Conservation (phyloP, 2,888 invertebrate genomes). For the Archips xylosteana region DNA sequence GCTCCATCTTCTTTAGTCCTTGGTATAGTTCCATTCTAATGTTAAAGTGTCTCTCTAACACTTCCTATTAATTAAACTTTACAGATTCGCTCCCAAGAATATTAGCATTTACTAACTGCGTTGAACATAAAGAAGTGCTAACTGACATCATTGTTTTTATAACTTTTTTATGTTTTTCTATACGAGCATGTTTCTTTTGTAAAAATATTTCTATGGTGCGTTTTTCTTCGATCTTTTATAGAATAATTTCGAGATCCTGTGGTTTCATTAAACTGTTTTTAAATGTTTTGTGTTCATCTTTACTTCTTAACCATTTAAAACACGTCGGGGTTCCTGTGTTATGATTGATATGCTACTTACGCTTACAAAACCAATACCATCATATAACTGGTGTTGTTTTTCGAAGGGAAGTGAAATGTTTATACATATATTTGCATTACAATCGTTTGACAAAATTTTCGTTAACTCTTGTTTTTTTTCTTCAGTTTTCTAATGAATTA, state of each 20-base stretch:
- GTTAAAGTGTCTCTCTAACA: slow-evolving; percentile 43
- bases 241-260: slow-evolving; percentile 1
- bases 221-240: slow-evolving; percentile 1
- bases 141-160: slow-evolving; percentile 18
- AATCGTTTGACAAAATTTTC: background rate
- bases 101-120: slow-evolving; percentile 75
- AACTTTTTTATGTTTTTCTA: slow-evolving; percentile 28
- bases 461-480: background rate
- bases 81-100: slow-evolving; percentile 83
- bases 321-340: background rate
- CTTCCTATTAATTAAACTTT: slow-evolving; percentile 51
- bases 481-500: slow-evolving; percentile 9
- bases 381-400: slow-evolving; percentile 30
- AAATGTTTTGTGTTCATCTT: slow-evolving; percentile 1
- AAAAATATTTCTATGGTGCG: slow-evolving; percentile 16
- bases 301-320: background rate
- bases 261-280: background rate
- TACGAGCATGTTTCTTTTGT: slow-evolving; percentile 30
- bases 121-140: slow-evolving; percentile 19
- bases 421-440: background rate
- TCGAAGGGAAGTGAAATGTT: background rate
- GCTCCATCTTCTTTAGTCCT: slow-evolving; percentile 45
- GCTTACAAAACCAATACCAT: slow-evolving; percentile 21
- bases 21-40: slow-evolving; percentile 43
- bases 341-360: background rate